Base-by-base conservation (phyloP, 2,888 invertebrate species). In the Oscheius sp. region DNA sequence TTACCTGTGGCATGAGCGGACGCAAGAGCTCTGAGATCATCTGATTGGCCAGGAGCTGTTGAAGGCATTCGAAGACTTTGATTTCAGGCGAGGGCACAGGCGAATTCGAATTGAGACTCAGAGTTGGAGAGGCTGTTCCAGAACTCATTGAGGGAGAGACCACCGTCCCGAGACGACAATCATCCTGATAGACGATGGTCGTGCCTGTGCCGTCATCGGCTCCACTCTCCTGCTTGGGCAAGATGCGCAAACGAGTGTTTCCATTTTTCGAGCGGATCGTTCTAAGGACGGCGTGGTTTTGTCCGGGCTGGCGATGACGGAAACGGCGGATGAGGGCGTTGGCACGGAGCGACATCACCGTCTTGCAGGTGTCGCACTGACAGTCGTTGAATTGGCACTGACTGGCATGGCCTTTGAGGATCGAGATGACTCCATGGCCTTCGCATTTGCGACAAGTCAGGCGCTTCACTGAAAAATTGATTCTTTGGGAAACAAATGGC, bases 361-460 rank as follows among this genome's bases (percentile, higher is more conserved):
- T 72, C 1, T 64, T 34, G 55, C 83, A 83, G 69, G 78, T 78
- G 39, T 70, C 68, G 61, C 83, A 84, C 10, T 57, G 42, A 66
- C 84, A 84, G 20, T 77, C 69, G 29, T 79, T 80, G 76, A 71
- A 84, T 3, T 82, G 83, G 34, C 84, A 84, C 8, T 69, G 53
- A 20, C 80, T 70, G 8, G 83, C 81, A 48, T 84, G 84, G 4
- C 82, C 82, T 58, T 84, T 84, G 55, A 84, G 72, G 23, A 79
- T 69, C 10, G 74, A 71, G 42, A 71, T 63, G 23, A 74, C 29
- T 3, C 82, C 82, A 58, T 84, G 84, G n/a, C 81, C 82, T 63
- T 82, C 82, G 63, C 84, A 84, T 69, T 83, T 83, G 8, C 84
- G 79, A 55, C 84, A 84, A 34, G 80, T 75, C 23, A 80, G 70